Percentiles rank a stretch among this genome's conserved stretches.
Evolutionary conservation across 2,888 invertebrate species (phyloP).

Genomic region (Eledona agricola): DNA sequence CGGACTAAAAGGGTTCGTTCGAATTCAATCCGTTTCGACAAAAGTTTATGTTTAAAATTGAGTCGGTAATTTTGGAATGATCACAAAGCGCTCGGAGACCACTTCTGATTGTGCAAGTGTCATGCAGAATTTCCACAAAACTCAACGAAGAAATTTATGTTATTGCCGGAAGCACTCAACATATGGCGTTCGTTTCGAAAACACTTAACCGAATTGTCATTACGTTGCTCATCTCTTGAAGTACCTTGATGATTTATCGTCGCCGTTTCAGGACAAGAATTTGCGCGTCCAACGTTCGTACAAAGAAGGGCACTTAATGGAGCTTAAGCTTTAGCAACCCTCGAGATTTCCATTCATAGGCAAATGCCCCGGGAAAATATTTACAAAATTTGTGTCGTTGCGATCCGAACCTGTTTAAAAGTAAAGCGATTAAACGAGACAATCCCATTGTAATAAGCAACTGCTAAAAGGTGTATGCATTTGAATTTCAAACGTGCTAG

Average conservation of each 20-base stretch:
- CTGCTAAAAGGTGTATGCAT: slow-evolving; percentile 39
- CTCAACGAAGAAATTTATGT: slow-evolving; percentile 45
- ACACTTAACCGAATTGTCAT: slow-evolving; percentile 40
- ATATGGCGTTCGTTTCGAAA: slow-evolving; percentile 44
- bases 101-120: slow-evolving; percentile 7
- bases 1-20: slow-evolving; percentile 9
- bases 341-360: slow-evolving; percentile 30
- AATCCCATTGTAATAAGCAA: slow-evolving; percentile 30
- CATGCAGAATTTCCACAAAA: slow-evolving; percentile 25
- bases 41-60: slow-evolving; percentile 14
- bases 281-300: slow-evolving; percentile 27
- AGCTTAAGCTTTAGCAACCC: slow-evolving; percentile 23
- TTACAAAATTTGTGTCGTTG: slow-evolving; percentile 16
- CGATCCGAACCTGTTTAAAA: slow-evolving; percentile 3
- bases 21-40: slow-evolving; percentile 4
- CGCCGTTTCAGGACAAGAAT: slow-evolving; percentile 24
- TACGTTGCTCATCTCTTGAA: slow-evolving; percentile 39
- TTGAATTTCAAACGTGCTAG: slow-evolving; percentile 41
- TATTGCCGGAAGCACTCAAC: slow-evolving; percentile 52
- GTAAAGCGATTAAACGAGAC: slow-evolving; percentile 1
- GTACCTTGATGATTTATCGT: slow-evolving; percentile 40
- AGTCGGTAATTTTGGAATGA: slow-evolving; percentile 8
- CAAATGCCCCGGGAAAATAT: slow-evolving; percentile 29
- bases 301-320: slow-evolving; percentile 33
- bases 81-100: no score